Conservation (phyloP, 1,140 invertebrate genomes). For the Pseudachorutes palmiensis region DNA sequence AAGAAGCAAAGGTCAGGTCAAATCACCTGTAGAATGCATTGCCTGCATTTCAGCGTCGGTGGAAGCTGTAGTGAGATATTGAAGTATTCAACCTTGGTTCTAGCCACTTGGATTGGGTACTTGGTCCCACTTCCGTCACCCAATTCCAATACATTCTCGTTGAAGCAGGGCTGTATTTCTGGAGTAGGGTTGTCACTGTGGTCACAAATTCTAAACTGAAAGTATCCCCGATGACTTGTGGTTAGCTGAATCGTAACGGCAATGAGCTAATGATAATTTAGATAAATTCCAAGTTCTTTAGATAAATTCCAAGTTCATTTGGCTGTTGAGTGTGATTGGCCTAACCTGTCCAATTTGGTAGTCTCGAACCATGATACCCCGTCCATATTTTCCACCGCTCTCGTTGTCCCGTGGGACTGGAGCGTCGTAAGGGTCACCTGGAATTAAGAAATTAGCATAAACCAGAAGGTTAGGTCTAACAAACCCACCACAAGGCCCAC, state of each 20-base stretch:
- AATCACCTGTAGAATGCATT: conserved; percentile 3
- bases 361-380: conserved; percentile 11
- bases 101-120: background rate
- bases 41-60: background rate
- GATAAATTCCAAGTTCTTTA: too few species aligned
- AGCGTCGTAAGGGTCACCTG: conserved; percentile 14
- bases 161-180: conserved; percentile 62
- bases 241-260: conserved; percentile 19
- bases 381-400: conserved; percentile 18
- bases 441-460: background rate
- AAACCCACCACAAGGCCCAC: conserved; percentile 5
- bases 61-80: conserved; percentile 5
- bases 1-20: conserved; percentile 29
- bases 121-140: conserved; percentile 39
- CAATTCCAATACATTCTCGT: conserved; percentile 47
- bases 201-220: conserved; percentile 76
- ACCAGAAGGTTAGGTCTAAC: background rate
- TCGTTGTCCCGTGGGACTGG: conserved; percentile 17
- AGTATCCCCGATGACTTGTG: conserved; percentile 54
- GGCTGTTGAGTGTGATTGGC: background rate
- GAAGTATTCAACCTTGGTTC: background rate
- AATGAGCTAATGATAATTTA: conserved; percentile 19
- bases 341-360: conserved; percentile 15
- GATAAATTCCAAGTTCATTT: background rate
- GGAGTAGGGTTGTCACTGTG: conserved; percentile 45